Conservation (phyloP, 2,888 invertebrate species). For the Dascillus cervinus region DNA sequence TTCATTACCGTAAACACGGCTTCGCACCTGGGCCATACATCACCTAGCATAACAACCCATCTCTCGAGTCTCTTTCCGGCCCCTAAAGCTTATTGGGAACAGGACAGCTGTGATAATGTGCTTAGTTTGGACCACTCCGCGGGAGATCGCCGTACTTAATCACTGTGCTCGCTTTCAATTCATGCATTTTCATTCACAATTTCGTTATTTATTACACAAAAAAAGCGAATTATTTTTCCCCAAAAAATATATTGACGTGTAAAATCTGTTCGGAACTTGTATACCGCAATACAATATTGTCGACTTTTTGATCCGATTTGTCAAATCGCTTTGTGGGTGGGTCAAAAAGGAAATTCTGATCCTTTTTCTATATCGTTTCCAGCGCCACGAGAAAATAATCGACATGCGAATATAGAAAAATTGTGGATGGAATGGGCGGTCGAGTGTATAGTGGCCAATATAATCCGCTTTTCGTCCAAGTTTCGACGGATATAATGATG, state of each 20-base stretch:
- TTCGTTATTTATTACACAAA: no score
- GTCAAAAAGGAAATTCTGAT: constrained; percentile 40
- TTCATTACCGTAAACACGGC: constrained; percentile 33
- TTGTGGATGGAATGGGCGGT: constrained; percentile 10
- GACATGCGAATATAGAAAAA: constrained; percentile 1
- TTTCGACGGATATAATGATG: constrained; percentile 40
- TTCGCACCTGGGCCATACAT: constrained; percentile 34
- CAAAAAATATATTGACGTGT: constrained; percentile 37
- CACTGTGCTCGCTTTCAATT: constrained; percentile 12
- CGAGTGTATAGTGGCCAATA: constrained; percentile 29
- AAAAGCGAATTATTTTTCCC: no score
- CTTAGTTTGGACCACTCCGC: constrained; percentile 21
- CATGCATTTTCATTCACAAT: no score
- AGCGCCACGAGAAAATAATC: constrained; percentile 22
- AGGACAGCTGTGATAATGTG: constrained; percentile 27
- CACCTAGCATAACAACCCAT: constrained; percentile 21
- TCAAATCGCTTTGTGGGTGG: constrained; percentile 43
- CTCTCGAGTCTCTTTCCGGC: constrained; percentile 21
- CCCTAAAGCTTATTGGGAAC: constrained; percentile 21
- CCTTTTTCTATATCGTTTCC: constrained; percentile 41
- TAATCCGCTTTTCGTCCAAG: constrained; percentile 42
- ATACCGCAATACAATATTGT: constrained; percentile 43
- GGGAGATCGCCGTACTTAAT: constrained; percentile 22
- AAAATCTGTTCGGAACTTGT: constrained; percentile 40
- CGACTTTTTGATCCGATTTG: constrained; percentile 48